These are phyloP conservation scores for Chymomyza costata DNA, from an alignment of 1,140 invertebrate genomes.

Conservation along the genomic window DNA sequence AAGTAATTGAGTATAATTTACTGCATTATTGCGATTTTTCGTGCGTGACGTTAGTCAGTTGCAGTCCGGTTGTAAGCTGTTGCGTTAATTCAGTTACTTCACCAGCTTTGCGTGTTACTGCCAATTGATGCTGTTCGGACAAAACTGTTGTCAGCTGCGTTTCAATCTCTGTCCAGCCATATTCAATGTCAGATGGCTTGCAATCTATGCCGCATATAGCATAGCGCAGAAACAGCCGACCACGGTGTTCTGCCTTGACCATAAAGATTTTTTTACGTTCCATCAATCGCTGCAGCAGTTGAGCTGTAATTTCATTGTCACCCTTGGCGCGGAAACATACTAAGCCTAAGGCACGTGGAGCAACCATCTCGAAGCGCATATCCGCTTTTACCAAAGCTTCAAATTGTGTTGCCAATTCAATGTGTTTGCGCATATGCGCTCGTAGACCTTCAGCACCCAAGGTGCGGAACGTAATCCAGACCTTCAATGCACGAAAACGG, in stretches of 20 bases:
- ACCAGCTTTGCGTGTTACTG: background rate
- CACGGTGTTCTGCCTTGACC: conserved; percentile 82
- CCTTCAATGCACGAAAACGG: conserved; percentile 91
- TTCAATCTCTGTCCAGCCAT: conserved; percentile 87
- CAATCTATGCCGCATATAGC: conserved; percentile 85
- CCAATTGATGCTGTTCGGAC: background rate
- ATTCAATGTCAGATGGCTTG: conserved; percentile 82
- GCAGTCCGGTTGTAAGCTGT: background rate
- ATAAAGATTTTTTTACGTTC: conserved; percentile 87
- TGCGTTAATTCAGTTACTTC: background rate
- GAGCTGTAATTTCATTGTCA: conserved; percentile 82
- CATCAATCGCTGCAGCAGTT: conserved; percentile 84
- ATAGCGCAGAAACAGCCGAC: conserved; percentile 86
- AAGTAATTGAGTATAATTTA: no score
- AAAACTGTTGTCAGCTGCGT: conserved; percentile 73
- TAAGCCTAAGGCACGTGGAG: conserved; percentile 84
- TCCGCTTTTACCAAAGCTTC: conserved; percentile 82
- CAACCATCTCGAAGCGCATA: conserved; percentile 85
- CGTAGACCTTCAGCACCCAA: conserved; percentile 88
- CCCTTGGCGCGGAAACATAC: conserved; percentile 91
- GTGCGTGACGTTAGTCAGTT: background rate
- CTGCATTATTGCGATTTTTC: background rate
- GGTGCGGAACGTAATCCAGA: conserved; percentile 92
- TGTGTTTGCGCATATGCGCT: conserved; percentile 84
- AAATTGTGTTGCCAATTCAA: conserved; percentile 85